These are phyloP conservation scores for Echiichthys vipera DNA, from an alignment of 2,797 vertebrate species.

Conservation along the genomic window DNA sequence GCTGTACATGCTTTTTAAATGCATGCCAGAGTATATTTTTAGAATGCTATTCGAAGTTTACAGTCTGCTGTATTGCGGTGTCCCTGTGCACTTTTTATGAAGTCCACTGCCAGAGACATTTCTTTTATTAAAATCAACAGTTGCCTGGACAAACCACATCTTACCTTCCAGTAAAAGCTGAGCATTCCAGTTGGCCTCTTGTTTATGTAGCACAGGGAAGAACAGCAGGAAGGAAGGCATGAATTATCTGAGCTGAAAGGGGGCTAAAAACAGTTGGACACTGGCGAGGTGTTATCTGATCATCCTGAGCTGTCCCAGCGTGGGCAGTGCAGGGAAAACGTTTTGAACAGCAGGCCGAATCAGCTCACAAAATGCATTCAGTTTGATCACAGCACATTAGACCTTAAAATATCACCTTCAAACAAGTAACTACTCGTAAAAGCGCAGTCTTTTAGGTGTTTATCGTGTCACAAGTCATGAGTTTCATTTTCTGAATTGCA, in stretches of 20 bases:
- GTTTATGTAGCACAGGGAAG: conserved; percentile 50
- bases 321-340: not conserved
- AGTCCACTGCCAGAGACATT: not conserved
- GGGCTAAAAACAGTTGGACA: conserved; percentile 42
- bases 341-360: conserved; percentile 51
- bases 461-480: conserved; percentile 1
- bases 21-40: conserved; percentile 14
- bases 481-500: conserved; percentile 71
- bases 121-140: not conserved
- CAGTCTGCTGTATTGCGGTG: not conserved
- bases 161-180: not conserved
- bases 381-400: not conserved
- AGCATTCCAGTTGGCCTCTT: conserved; percentile 22
- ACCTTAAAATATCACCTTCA: not conserved
- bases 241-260: conserved; percentile 54
- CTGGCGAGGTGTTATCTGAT: conserved; percentile 60
- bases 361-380: conserved; percentile 20
- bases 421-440: not conserved
- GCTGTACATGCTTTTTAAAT: not conserved
- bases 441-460: not conserved
- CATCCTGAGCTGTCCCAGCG: conserved; percentile 26
- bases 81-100: not conserved
- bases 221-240: conserved; percentile 70
- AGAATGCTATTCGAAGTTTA: conserved; percentile 1
- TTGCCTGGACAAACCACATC: not conserved